phyloP scores from a whole-genome alignment of 2,888 invertebrate species.

The Eledona agricola region DNA sequence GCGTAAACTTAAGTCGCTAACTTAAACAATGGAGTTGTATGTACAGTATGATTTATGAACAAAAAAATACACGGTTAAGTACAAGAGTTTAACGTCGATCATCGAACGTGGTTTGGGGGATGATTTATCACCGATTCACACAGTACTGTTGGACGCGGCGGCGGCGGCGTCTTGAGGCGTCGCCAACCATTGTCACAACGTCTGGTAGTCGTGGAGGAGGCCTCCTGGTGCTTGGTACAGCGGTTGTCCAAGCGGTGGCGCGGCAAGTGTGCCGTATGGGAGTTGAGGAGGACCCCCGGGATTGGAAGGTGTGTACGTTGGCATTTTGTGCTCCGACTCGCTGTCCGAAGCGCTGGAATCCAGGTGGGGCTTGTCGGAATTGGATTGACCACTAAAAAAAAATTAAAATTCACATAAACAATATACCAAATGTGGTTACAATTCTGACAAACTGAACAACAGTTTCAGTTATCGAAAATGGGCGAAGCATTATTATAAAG shows the following conservation, averaged over 20 bases:
- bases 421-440: no score
- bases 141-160: slow-evolving; percentile 14
- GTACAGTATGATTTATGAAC: slow-evolving; percentile 23
- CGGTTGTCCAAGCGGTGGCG: slow-evolving; percentile 56
- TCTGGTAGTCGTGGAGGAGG: slow-evolving; percentile 62
- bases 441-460: no score
- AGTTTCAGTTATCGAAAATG: no score
- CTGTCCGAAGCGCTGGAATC: slow-evolving; percentile 63
- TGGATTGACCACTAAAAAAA: slow-evolving; percentile 58
- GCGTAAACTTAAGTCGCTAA: slow-evolving; percentile 17
- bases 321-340: slow-evolving; percentile 58
- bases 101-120: slow-evolving; percentile 1
- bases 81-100: slow-evolving; percentile 15
- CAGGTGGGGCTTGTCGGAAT: slow-evolving; percentile 60
- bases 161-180: slow-evolving; percentile 41
- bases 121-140: slow-evolving; percentile 21
- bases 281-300: slow-evolving; percentile 45
- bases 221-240: slow-evolving; percentile 59
- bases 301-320: slow-evolving; percentile 50
- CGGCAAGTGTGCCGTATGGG: slow-evolving; percentile 53
- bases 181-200: slow-evolving; percentile 63
- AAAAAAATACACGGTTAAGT: slow-evolving; percentile 26
- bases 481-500: background rate
- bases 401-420: slow-evolving; percentile 40
- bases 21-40: slow-evolving; percentile 19